Base-by-base conservation (phyloP, 2,797 vertebrate genomes). In the Helarctos malayanus region DNA sequence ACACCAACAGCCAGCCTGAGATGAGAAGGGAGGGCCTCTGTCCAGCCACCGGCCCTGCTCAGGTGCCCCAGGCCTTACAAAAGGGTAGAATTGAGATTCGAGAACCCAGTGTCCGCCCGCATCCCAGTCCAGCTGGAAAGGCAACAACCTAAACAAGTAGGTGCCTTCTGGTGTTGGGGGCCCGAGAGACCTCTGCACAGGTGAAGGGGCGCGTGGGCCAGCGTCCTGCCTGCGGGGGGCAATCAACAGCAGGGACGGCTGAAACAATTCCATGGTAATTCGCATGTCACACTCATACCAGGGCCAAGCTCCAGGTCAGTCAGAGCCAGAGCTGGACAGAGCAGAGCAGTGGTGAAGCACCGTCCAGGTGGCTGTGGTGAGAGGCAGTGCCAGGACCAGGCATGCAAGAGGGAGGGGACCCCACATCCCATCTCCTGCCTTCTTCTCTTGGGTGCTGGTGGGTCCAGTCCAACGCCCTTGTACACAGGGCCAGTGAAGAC, bases 161-260 rank as follows among this genome's bases (percentile, higher is more conserved):
- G 6, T 49, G 65, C 49, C 54, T 89, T 27, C 80, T 76, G 5
- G 21, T 8, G 9, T 21, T 18, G 10, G 91, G 49, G 47, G 25
- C 91, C 75, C 38, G 54, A 90, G 95, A 85, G 61, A 47, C 11
- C 57, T 82, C 59, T 15, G 29, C 86, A n/a, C 79, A 10, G 14
- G 57, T 4, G 4, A n/a, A 56, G n/a, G 45, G 38, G 15, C 27
- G 2, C 27, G 0, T 0, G 18, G 91, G 23, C 63, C 71, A 1
- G 88, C 3, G 1, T 76, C 85, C 18, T 2, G 2, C 29, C 47
- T n/a, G 15, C 13, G 3, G 35, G 38, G 35, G 41, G 8, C 41
- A 23, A 35, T n/a, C 41, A 8, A 8, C 8, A 56, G 91, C 90
- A 49, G 35, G 63, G 45, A 29, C 57, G 38, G 18, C 38, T 76